A percentile compares a stretch with the other conserved stretches of the same genome.
These are phyloP conservation scores for Premnoplex brunnescens DNA, from an alignment of 2,797 vertebrate species.

Conservation along the genomic window DNA sequence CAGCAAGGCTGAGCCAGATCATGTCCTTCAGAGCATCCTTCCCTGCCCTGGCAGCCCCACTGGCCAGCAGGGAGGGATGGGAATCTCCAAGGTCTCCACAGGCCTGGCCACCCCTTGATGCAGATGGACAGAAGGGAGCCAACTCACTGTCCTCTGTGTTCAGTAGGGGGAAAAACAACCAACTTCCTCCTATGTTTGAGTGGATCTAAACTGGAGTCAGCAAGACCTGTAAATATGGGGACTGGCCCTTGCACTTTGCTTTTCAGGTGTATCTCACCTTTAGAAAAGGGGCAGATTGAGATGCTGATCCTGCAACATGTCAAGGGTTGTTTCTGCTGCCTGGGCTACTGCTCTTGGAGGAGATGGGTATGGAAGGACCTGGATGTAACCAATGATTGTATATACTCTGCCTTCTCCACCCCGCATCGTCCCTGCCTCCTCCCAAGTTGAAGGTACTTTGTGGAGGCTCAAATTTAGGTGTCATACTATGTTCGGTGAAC, in stretches of 20 bases:
- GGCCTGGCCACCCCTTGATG: fast-evolving
- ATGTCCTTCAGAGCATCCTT: neutral
- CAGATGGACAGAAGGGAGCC: neutral
- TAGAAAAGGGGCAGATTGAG: neutral
- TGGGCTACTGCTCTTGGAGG: neutral
- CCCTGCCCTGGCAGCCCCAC: neutral
- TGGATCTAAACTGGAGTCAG: neutral
- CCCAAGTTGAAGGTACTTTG: neutral
- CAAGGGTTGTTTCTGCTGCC: neutral
- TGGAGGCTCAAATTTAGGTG: neutral
- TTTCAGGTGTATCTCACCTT: neutral
- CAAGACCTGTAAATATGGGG: neutral
- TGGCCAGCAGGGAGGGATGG: neutral
- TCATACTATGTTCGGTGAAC: neutral
- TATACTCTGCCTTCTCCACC: neutral
- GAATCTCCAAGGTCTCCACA: neutral
- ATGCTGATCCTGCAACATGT: neutral
- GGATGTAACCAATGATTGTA: neutral
- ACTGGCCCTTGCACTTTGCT: neutral
- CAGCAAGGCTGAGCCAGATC: neutral
- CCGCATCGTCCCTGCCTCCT: neutral
- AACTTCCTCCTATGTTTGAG: neutral
- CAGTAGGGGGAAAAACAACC: neutral
- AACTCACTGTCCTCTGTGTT: neutral
- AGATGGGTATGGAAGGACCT: neutral